Evolutionary conservation across 2,797 vertebrate species (phyloP).

Genomic region (Clarias pachynema): DNA sequence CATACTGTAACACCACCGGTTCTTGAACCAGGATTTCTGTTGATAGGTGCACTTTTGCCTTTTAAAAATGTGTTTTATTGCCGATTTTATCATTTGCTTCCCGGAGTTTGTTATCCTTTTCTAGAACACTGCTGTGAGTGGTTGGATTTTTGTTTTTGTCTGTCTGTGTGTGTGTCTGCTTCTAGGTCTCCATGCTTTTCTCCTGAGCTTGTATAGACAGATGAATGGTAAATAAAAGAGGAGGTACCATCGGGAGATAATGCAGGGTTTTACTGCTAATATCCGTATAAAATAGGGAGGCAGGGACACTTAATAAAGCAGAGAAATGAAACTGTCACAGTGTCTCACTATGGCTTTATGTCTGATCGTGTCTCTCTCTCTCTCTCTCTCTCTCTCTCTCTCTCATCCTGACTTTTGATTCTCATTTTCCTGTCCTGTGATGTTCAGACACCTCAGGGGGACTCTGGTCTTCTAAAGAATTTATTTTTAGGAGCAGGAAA

Average conservation of each 20-base stretch:
- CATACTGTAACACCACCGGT: slow-evolving; percentile 19
- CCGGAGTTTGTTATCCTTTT: background rate
- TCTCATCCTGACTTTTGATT: slow-evolving; percentile 24
- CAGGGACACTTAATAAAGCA: slow-evolving; percentile 53
- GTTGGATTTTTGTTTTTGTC: slow-evolving; percentile 18
- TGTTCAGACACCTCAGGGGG: slow-evolving; percentile 8
- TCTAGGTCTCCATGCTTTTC: slow-evolving; percentile 27
- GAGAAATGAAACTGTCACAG: slow-evolving; percentile 58
- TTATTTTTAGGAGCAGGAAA: background rate
- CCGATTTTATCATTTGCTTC: background rate
- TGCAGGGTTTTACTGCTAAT: slow-evolving; percentile 56
- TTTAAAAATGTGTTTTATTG: no score
- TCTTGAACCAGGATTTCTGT: slow-evolving; percentile 25
- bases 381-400: slow-evolving; percentile 38
- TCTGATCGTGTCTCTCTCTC: slow-evolving; percentile 55
- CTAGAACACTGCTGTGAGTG: background rate
- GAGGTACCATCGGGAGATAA: slow-evolving; percentile 48
- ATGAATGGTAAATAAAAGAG: slow-evolving; percentile 56
- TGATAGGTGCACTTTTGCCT: background rate
- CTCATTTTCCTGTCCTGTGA: slow-evolving; percentile 27
- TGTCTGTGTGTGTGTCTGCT: background rate
- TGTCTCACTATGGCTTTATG: slow-evolving; percentile 56
- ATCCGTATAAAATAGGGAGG: slow-evolving; percentile 45
- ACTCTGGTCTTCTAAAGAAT: background rate
- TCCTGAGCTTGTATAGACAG: slow-evolving; percentile 33